Evolutionary conservation across 2,113 vertebrate genomes (phyloP).

Genomic region (Barnardius zonarius): DNA sequence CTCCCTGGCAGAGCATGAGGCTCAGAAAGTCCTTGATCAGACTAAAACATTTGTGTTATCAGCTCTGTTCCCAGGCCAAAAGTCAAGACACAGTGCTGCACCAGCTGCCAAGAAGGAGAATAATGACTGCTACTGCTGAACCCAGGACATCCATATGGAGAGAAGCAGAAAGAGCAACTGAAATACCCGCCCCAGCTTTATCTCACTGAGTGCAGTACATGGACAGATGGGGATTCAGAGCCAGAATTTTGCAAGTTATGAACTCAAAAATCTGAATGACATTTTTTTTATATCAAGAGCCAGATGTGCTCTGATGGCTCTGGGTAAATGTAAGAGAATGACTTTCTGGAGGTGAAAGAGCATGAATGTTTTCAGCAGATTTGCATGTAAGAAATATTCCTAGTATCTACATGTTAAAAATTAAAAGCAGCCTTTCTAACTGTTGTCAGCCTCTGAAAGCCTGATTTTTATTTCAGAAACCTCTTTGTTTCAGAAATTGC

Average conservation of each 20-base stretch:
- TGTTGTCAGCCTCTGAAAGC: neutral
- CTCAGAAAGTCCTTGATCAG: too few relatives aligned
- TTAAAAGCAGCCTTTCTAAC: neutral
- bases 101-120: too few relatives aligned
- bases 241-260: neutral
- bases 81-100: too few relatives aligned
- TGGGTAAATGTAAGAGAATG: neutral
- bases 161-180: neutral
- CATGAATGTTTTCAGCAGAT: neutral
- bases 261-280: neutral
- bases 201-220: neutral
- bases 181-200: neutral
- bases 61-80: too few relatives aligned
- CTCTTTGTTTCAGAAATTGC: neutral
- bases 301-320: neutral
- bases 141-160: fast-evolving
- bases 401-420: neutral
- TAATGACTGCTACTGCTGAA: too few relatives aligned
- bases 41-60: too few relatives aligned
- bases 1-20: too few relatives aligned
- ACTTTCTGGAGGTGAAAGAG: neutral
- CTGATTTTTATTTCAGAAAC: neutral
- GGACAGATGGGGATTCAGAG: fast-evolving
- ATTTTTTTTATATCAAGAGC: neutral
- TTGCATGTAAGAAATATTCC: neutral